phyloP scores from a whole-genome alignment of 2,888 invertebrate genomes.

The Agrochola litura region DNA sequence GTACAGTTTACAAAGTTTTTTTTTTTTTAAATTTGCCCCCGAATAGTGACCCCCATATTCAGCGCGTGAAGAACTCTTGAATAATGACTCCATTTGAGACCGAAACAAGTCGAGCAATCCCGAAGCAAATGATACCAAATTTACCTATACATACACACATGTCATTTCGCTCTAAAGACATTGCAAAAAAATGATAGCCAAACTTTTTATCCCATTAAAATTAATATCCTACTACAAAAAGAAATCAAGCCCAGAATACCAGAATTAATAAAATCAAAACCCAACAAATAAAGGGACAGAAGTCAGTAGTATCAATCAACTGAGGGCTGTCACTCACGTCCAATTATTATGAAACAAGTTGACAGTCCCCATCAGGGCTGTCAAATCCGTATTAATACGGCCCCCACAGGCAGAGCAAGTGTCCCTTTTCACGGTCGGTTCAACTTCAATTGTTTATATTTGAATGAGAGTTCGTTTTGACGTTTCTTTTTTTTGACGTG shows the following conservation, averaged over 20 bases:
- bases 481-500: slow-evolving; percentile 49
- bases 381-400: slow-evolving; percentile 79
- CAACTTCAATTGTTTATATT: slow-evolving; percentile 71
- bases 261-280: slow-evolving; percentile 52
- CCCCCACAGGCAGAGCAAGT: slow-evolving; percentile 78
- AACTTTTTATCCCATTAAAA: no score
- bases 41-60: no score
- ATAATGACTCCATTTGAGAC: not conserved
- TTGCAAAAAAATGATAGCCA: not conserved
- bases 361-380: slow-evolving; percentile 81
- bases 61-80: not conserved
- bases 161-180: not conserved
- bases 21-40: no score
- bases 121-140: not conserved
- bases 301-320: slow-evolving; percentile 72
- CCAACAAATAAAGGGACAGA: slow-evolving; percentile 51
- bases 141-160: not conserved
- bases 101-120: not conserved
- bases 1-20: no score
- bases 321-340: slow-evolving; percentile 74
- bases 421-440: slow-evolving; percentile 73
- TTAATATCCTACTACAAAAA: not conserved
- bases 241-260: not conserved
- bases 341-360: slow-evolving; percentile 80
- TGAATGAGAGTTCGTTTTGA: slow-evolving; percentile 47